phyloP scores from a whole-genome alignment of 2,113 vertebrate genomes.

The Lagopus leucura region DNA sequence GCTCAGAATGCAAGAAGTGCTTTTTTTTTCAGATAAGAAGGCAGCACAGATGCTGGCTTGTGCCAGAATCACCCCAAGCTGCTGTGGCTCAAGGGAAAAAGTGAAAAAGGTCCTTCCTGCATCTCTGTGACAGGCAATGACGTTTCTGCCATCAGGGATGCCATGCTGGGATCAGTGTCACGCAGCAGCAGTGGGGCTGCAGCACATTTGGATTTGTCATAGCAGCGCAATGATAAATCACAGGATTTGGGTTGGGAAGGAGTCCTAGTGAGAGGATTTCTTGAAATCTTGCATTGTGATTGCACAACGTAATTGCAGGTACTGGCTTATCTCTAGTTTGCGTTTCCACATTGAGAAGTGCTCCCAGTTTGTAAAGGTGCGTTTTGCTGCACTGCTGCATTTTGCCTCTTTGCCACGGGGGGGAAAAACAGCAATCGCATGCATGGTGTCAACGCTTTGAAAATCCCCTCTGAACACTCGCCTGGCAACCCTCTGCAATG shows the following conservation, averaged over 20 bases:
- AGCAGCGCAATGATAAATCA: background rate
- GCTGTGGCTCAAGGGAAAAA: background rate
- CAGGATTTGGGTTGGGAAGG: background rate
- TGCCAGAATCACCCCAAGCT: background rate
- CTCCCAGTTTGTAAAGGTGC: background rate
- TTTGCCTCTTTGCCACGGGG: background rate
- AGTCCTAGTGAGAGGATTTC: background rate
- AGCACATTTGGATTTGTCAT: background rate
- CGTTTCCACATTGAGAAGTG: background rate
- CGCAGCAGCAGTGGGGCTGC: too few species aligned
- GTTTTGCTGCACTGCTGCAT: background rate
- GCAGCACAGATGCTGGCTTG: background rate
- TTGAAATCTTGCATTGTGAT: background rate
- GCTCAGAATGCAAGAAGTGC: background rate
- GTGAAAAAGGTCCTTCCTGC: background rate
- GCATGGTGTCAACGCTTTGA: background rate
- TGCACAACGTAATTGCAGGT: background rate
- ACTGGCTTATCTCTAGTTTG: background rate
- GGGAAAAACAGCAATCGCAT: accelerated
- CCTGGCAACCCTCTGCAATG: background rate
- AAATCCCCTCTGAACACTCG: background rate
- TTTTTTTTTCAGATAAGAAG: background rate
- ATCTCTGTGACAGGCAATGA: background rate
- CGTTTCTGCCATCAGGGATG: too few species aligned
- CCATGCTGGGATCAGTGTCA: too few species aligned